Conservation (phyloP, 1,140 invertebrate species). For the Homalodisca vitripennis region DNA sequence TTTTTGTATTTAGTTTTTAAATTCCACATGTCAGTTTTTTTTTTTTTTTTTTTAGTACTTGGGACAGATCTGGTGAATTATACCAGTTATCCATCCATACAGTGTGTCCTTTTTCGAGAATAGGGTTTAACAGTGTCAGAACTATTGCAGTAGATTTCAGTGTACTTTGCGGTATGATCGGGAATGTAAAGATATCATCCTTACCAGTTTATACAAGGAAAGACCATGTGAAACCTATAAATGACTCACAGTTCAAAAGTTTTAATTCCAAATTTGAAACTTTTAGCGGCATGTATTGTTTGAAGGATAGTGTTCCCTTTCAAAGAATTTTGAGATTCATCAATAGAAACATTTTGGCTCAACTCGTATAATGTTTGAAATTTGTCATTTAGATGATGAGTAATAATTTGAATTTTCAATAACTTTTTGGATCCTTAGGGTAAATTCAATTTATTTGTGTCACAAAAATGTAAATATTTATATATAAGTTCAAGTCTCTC, state of each 20-base stretch:
- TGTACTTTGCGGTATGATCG: neutral
- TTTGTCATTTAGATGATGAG: slow-evolving; percentile 21
- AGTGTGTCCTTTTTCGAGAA: slow-evolving; percentile 25
- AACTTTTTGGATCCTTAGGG: neutral
- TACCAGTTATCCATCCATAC: slow-evolving; percentile 32
- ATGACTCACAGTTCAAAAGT: slow-evolving; percentile 31
- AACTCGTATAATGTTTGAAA: slow-evolving; percentile 17
- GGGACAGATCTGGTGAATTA: slow-evolving; percentile 23
- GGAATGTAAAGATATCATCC: neutral
- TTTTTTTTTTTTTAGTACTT: neutral
- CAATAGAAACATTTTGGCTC: slow-evolving; percentile 29
- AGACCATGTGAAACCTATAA: slow-evolving; percentile 24
- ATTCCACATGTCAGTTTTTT: slow-evolving; percentile 30
- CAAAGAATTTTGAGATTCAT: slow-evolving; percentile 28
- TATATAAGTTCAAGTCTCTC: neutral
- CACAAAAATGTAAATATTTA: slow-evolving; percentile 22
- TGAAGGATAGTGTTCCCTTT: slow-evolving; percentile 31
- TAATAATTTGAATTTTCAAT: slow-evolving; percentile 21
- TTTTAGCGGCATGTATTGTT: slow-evolving; percentile 30
- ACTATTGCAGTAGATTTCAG: neutral
- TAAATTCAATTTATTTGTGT: neutral
- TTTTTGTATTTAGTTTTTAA: slow-evolving; percentile 21
- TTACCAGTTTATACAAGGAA: slow-evolving; percentile 27
- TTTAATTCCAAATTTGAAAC: slow-evolving; percentile 31
- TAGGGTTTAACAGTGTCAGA: neutral